phyloP scores from a whole-genome alignment of 2,113 vertebrate species.

The Myiagra hebetior region DNA sequence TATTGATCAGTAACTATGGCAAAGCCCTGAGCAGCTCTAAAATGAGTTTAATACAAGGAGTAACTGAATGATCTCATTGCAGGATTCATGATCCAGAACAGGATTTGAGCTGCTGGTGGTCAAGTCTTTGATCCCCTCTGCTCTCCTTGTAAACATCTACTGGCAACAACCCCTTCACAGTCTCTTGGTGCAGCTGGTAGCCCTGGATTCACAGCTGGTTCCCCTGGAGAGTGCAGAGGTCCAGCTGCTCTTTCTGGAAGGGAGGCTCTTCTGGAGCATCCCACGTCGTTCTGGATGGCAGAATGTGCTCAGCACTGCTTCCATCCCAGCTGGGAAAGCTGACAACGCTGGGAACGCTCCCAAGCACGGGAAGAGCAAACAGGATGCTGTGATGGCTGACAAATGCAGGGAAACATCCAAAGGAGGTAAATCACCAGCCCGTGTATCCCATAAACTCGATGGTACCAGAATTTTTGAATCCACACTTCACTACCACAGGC shows the following conservation, averaged over 20 bases:
- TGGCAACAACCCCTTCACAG: neutral
- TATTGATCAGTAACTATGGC: constrained; percentile 12
- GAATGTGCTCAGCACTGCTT: neutral
- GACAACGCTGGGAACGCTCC: constrained; percentile 7
- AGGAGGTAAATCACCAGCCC: neutral
- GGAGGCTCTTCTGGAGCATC: neutral
- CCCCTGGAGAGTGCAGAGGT: neutral
- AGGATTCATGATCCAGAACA: neutral
- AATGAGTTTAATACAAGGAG: neutral
- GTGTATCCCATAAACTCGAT: neutral
- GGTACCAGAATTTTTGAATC: neutral
- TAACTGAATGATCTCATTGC: neutral
- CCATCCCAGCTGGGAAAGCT: neutral
- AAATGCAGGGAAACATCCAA: neutral
- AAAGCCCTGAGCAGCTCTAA: neutral
- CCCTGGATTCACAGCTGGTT: neutral
- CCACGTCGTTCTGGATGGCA: neutral
- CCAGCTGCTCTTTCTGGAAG: constrained; percentile 19
- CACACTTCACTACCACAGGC: neutral
- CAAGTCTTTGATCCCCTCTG: neutral
- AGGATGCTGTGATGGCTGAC: neutral
- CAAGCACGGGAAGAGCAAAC: neutral
- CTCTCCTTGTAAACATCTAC: neutral
- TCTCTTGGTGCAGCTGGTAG: neutral
- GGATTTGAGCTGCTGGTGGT: neutral